Conservation (phyloP, 1,140 invertebrate genomes). For the Drosophila lacteicornis region DNA sequence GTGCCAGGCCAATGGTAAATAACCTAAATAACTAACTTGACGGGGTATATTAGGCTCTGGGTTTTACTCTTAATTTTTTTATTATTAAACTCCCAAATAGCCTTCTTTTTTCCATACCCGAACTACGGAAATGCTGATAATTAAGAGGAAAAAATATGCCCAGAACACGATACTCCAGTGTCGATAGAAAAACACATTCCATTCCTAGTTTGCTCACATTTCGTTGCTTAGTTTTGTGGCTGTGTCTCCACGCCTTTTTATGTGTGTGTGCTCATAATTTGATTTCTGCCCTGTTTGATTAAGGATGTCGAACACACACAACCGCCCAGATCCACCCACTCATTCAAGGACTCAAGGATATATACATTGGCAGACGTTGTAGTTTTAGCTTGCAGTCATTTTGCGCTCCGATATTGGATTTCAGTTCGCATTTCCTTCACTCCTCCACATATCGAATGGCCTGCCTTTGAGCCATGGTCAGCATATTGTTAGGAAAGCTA, state of each 20-base stretch:
- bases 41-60: not conserved
- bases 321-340: conserved; percentile 7
- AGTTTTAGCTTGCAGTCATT: conserved; percentile 56
- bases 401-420: conserved; percentile 60
- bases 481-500: conserved; percentile 52
- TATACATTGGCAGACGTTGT: conserved; percentile 14
- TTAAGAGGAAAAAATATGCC: not conserved
- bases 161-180: not conserved
- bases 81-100: not conserved
- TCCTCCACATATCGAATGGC: conserved; percentile 22
- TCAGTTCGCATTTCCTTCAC: conserved; percentile 37
- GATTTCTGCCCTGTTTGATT: conserved; percentile 58
- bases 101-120: not conserved
- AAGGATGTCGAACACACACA: conserved; percentile 22
- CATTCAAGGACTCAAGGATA: conserved; percentile 12
- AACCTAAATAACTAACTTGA: not conserved
- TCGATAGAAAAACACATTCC: not conserved
- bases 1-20: conserved; percentile 11
- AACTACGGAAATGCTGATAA: not conserved
- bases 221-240: conserved; percentile 42
- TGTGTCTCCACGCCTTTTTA: conserved; percentile 27
- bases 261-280: conserved; percentile 55
- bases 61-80: not conserved
- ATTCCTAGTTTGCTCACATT: not conserved
- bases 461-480: conserved; percentile 53